Evolutionary conservation across 2,888 invertebrate genomes (phyloP).

Genomic region (Cremastinae sp.): DNA sequence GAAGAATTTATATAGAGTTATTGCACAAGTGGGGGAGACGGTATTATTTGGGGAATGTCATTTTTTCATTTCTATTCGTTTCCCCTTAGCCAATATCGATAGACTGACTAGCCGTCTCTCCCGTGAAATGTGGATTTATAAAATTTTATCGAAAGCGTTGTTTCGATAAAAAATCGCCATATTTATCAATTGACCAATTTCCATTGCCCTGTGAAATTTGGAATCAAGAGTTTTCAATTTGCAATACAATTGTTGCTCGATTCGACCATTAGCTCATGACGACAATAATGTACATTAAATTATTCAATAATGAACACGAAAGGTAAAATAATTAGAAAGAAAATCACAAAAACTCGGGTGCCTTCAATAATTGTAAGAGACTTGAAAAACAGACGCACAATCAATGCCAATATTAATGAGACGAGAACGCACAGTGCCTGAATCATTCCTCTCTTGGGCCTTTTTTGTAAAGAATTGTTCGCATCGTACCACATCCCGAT

Average conservation of each 20-base stretch:
- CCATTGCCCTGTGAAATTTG: constrained; percentile 37
- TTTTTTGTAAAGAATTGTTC: constrained; percentile 12
- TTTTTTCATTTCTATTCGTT: constrained; percentile 28
- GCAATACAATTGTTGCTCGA: constrained; percentile 5
- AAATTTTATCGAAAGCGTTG: constrained; percentile 24
- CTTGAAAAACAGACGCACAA: constrained; percentile 45
- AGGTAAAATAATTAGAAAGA: constrained; percentile 31
- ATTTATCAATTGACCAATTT: constrained; percentile 60
- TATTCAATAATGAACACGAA: constrained; percentile 31
- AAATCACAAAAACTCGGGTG: constrained; percentile 64
- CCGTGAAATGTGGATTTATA: constrained; percentile 33
- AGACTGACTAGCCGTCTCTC: constrained; percentile 71
- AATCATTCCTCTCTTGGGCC: constrained; percentile 9
- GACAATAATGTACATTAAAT: constrained; percentile 49
- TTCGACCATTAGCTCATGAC: constrained; percentile 34
- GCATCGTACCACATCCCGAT: constrained; percentile 44
- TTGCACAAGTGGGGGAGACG: constrained; percentile 15
- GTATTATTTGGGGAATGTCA: constrained; percentile 51
- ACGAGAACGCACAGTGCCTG: constrained; percentile 44
- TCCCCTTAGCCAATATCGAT: constrained; percentile 66
- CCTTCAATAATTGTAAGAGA: constrained; percentile 64
- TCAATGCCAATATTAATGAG: constrained; percentile 45
- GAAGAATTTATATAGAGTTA: constrained; percentile 25
- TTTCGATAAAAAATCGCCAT: constrained; percentile 58
- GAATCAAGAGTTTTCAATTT: constrained; percentile 1